Evolutionary conservation across 2,888 invertebrate species (phyloP).

Genomic region (Leptarthrus brevirostris): DNA sequence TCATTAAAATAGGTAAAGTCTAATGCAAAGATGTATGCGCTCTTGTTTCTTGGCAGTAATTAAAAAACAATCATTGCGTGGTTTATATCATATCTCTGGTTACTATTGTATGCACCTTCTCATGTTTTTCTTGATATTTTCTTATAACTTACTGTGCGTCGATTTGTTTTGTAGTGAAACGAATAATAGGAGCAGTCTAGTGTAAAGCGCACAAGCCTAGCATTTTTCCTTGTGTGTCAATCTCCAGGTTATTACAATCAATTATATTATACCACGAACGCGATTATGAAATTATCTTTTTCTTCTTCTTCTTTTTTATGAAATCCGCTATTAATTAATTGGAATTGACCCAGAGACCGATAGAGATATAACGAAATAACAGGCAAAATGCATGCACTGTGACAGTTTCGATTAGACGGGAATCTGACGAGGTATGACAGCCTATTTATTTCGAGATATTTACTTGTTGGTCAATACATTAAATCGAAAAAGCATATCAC

Average conservation of each 20-base stretch:
- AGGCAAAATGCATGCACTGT: neutral
- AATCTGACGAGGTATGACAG: neutral
- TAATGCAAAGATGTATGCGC: neutral
- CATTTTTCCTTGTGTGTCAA: constrained; percentile 5
- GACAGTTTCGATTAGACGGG: neutral
- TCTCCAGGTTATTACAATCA: constrained; percentile 3
- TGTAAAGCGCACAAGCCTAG: no score
- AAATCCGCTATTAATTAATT: neutral
- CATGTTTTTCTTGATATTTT: no score
- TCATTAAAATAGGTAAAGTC: neutral
- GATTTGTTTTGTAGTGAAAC: no score
- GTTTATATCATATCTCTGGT: no score
- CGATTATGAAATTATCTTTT: neutral
- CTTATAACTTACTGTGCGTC: neutral
- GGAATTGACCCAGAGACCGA: neutral
- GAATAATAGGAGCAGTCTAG: no score
- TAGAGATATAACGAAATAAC: neutral
- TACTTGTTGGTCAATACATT: neutral
- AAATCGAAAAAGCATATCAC: neutral
- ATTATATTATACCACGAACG: no score
- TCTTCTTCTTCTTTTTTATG: neutral
- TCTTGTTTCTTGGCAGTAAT: neutral
- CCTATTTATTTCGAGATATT: neutral
- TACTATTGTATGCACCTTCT: no score
- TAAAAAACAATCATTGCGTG: neutral